phyloP scores from a whole-genome alignment of 2,797 vertebrate genomes.

The Babyrousa celebensis region DNA sequence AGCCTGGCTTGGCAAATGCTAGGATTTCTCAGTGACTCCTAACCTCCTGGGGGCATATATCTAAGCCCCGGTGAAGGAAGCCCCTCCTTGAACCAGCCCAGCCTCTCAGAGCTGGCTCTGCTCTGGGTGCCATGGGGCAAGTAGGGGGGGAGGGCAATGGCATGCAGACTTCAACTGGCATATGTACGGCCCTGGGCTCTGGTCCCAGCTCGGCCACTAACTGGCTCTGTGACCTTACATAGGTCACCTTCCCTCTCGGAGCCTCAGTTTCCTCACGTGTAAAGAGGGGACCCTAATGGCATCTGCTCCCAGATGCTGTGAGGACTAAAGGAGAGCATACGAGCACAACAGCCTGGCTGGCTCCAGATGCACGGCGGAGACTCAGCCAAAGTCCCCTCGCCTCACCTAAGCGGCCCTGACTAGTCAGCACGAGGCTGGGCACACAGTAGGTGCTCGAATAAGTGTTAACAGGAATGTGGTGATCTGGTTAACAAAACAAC shows the following conservation, averaged over 20 bases:
- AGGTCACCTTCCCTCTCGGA: neutral
- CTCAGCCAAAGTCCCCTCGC: rapidly evolving
- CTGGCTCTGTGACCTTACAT: neutral
- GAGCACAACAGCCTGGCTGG: rapidly evolving
- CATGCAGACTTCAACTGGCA: neutral
- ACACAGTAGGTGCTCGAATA: neutral
- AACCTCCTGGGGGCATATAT: rapidly evolving
- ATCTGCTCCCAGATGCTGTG: neutral
- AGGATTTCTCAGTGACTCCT: neutral
- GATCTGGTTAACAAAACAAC: neutral
- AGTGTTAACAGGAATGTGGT: rapidly evolving
- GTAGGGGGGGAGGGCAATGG: neutral
- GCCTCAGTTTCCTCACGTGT: neutral
- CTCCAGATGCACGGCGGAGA: rapidly evolving
- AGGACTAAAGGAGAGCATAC: neutral
- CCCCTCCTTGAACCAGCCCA: too few relatives aligned
- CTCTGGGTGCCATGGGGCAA: rapidly evolving
- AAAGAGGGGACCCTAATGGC: neutral
- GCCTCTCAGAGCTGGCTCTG: neutral
- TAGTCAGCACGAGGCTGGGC: neutral
- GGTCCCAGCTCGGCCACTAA: neutral
- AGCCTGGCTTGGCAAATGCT: neutral
- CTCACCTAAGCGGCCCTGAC: rapidly evolving
- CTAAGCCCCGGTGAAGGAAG: neutral
- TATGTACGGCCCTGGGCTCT: neutral